Base-by-base conservation (phyloP, 1,140 invertebrate species). In the Scaptomyza montana region DNA sequence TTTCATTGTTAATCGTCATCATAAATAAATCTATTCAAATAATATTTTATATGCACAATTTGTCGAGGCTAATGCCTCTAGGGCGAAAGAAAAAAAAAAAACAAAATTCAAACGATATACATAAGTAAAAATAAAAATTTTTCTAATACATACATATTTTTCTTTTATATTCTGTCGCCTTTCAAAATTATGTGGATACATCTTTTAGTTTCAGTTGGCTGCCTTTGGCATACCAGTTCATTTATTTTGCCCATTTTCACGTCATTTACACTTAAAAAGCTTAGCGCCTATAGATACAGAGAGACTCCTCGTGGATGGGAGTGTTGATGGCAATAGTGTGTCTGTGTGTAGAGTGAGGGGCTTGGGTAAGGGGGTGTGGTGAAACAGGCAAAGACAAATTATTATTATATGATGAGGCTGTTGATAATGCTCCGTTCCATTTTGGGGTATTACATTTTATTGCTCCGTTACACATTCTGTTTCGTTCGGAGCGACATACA, bases 401-500 rank as follows among this genome's bases (percentile, higher is more conserved):
- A 74, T 74, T 54, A 43, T 43, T 74, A 76, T 68, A 86, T 71
- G 86, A 78, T 87, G 82, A 73, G 78, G 82, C 77, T 64, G 82
- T 73, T 86, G 78, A 87, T 86, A 79, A 82, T 87, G 84, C 84
- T 43, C 8, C 45, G 68, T 86, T 66, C 75, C 81, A 43, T 43
- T 86, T 87, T 63, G 74, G 81, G 78, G 81, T 87, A 86, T 86
- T 87, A 86, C 87, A 87, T 78, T 86, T 86, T 86, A 86, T 86
- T 86, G 82, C 80, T 7, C 1, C 86, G 76, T 72, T 68, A 53
- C 55, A 78, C 65, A 77, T 86, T 86, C 74, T 80, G 67, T 61
- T 43, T 30, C 55, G 49, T 30, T 30, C 30, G 7, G 30, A 16
- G 69, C 63, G 55, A 61, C 70, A 16, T 16, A 16, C 16, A 16